phyloP scores from a whole-genome alignment of 2,797 vertebrate genomes.

The Diceros bicornis region DNA sequence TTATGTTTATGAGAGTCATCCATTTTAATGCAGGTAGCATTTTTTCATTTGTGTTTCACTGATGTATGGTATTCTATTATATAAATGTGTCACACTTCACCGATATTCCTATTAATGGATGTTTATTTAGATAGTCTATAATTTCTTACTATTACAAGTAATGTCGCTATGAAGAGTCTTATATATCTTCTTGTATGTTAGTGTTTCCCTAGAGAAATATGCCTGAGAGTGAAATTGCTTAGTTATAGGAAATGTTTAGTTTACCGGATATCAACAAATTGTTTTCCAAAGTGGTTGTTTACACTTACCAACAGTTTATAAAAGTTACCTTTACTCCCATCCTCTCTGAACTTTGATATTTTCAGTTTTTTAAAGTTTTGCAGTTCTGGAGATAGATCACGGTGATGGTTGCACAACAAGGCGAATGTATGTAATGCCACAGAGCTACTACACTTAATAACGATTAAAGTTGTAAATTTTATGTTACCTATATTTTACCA shows the following conservation, averaged over 20 bases:
- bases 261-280: neutral
- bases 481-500: neutral
- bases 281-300: neutral
- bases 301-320: neutral
- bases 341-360: neutral
- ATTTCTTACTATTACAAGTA: neutral
- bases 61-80: neutral
- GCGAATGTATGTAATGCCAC: neutral
- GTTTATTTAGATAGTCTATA: neutral
- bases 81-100: neutral
- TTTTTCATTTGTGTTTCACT: conserved; percentile 43
- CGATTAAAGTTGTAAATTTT: neutral
- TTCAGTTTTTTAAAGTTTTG: neutral
- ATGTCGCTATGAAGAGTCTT: neutral
- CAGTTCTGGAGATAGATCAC: neutral
- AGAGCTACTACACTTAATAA: neutral
- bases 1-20: neutral
- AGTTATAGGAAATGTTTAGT: neutral
- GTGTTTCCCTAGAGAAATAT: neutral
- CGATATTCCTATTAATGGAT: neutral
- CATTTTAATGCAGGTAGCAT: neutral
- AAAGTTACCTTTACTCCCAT: neutral
- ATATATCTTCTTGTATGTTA: neutral
- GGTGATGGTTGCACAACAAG: neutral
- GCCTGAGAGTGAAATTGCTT: neutral